Conservation (phyloP, 2,113 vertebrate species). For the Okapia johnstoni region DNA sequence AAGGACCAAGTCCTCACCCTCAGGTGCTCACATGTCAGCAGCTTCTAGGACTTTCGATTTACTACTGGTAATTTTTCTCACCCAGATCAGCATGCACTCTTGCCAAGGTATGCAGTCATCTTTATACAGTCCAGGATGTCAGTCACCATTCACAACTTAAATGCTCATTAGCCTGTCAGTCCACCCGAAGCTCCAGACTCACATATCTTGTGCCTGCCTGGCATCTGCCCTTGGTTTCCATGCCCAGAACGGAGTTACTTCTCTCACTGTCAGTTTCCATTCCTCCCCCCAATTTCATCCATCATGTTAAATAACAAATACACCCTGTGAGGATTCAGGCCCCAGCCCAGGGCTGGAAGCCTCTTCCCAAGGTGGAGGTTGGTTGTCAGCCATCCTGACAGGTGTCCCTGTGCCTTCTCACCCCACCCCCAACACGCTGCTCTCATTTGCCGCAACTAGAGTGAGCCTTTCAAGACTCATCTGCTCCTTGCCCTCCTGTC, state of each 20-base stretch:
- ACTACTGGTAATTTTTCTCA: not conserved
- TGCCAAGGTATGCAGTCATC: not conserved
- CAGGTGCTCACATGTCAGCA: not conserved
- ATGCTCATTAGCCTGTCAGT: rapidly evolving
- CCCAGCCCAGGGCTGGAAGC: not conserved
- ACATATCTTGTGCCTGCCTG: not conserved
- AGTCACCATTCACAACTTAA: not conserved
- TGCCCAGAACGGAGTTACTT: not conserved
- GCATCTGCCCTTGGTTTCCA: not conserved
- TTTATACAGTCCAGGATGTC: not conserved
- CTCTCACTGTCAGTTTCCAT: not conserved
- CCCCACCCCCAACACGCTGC: not conserved
- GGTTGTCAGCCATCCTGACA: not conserved
- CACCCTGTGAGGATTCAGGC: not conserved
- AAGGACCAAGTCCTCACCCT: not conserved
- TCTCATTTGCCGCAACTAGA: not conserved
- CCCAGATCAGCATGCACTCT: not conserved
- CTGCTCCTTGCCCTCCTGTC: not conserved
- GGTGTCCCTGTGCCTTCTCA: not conserved
- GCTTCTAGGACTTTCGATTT: not conserved
- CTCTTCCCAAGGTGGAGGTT: not conserved
- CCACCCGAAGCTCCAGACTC: not conserved
- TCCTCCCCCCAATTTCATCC: rapidly evolving
- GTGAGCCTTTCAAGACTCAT: not conserved
- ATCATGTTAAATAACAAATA: not conserved